These are phyloP conservation scores for Pocillopora grandis DNA, from an alignment of 92 coral and sea anemone genomes.

Conservation along the genomic window DNA sequence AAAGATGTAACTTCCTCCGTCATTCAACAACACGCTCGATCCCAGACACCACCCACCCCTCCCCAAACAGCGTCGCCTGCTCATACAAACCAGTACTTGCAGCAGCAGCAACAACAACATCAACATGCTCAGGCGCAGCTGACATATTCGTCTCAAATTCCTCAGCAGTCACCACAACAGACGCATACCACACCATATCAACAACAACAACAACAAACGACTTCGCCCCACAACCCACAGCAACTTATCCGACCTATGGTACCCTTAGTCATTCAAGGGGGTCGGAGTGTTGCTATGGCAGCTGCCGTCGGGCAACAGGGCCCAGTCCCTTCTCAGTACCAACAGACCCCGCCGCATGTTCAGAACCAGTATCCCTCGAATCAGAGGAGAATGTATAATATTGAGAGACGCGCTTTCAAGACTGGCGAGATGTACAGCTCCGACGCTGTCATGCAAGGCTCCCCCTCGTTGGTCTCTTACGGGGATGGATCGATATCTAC, in stretches of 20 bases:
- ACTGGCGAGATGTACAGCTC: conserved; percentile 65
- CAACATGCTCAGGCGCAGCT: conserved; percentile 41
- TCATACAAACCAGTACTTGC: conserved; percentile 52
- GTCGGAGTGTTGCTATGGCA: conserved; percentile 72
- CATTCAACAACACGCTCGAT: conserved; percentile 71
- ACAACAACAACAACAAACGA: conserved; percentile 73
- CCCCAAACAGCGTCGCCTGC: conserved; percentile 84
- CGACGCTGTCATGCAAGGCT: conserved; percentile 57
- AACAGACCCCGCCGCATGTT: conserved; percentile 64
- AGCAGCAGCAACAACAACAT: conserved; percentile 49
- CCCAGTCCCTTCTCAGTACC: conserved; percentile 58
- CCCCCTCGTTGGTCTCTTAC: conserved; percentile 36
- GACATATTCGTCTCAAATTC: conserved; percentile 48
- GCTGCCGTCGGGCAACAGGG: conserved; percentile 60
- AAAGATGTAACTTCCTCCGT: conserved; percentile 55
- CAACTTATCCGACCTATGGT: conserved; percentile 79
- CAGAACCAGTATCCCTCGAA: conserved; percentile 69
- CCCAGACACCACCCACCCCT: conserved; percentile 97
- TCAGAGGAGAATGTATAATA: conserved; percentile 62
- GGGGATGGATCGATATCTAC: conserved; percentile 39
- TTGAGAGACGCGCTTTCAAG: conserved; percentile 69
- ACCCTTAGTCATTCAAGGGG: conserved; percentile 75
- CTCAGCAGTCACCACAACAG: conserved; percentile 60
- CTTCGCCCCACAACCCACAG: conserved; percentile 64
- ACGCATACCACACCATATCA: conserved; percentile 66